These are phyloP conservation scores for Strigops habroptila DNA, from an alignment of 2,113 vertebrate species.

Conservation along the genomic window DNA sequence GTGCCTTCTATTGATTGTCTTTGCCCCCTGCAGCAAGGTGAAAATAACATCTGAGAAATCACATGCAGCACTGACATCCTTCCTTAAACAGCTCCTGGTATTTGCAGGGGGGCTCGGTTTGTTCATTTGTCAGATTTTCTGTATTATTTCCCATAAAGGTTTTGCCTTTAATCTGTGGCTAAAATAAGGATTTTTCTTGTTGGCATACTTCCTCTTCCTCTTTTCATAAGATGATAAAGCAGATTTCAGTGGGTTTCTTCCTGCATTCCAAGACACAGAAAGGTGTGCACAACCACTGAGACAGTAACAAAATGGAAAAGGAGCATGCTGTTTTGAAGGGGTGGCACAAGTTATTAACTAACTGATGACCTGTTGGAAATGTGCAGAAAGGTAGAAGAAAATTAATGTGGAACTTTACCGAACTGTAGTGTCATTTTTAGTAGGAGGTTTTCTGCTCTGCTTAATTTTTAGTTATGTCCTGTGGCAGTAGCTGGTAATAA, in stretches of 20 bases:
- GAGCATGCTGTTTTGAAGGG: neutral
- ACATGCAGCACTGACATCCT: neutral
- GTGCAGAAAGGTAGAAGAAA: neutral
- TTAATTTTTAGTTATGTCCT: neutral
- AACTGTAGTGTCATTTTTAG: neutral
- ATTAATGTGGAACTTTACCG: neutral
- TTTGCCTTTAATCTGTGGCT: neutral
- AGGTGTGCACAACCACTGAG: neutral
- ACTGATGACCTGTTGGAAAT: neutral
- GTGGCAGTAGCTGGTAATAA: neutral
- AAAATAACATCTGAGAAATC: neutral
- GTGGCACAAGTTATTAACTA: neutral
- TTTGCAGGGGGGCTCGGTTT: neutral
- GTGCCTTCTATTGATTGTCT: neutral
- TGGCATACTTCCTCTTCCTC: neutral
- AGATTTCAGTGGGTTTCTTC: neutral
- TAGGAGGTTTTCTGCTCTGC: neutral
- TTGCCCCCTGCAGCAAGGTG: neutral
- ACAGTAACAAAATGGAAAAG: neutral
- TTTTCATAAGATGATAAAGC: neutral
- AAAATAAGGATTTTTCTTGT: neutral
- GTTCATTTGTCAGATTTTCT: neutral
- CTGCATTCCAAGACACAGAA: neutral
- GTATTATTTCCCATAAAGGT: neutral
- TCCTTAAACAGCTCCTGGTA: neutral